Conservation (phyloP, 2,113 vertebrate species). For the Alaudala cheleensis region DNA sequence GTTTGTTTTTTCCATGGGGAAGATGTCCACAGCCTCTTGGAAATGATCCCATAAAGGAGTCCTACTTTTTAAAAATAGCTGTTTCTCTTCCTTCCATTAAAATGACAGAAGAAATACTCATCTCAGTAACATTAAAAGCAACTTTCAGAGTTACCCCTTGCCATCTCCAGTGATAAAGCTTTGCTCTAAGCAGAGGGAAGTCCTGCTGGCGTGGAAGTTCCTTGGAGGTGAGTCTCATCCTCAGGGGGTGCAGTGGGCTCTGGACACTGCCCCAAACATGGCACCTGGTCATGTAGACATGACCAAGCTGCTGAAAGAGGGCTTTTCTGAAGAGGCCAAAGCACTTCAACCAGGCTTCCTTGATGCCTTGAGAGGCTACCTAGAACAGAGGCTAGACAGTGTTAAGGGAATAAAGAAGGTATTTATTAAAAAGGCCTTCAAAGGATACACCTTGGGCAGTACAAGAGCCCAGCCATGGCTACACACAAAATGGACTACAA, state of each 20-base stretch:
- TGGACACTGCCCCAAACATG: background rate
- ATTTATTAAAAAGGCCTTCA: background rate
- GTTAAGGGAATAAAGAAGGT: background rate
- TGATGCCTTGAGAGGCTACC: background rate
- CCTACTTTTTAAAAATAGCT: constrained; percentile 7
- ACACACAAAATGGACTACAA: background rate
- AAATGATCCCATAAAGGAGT: background rate
- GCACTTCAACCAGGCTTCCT: background rate
- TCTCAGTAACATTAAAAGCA: background rate
- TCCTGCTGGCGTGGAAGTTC: background rate
- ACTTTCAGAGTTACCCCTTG: background rate
- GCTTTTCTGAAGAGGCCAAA: background rate
- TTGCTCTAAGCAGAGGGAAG: background rate
- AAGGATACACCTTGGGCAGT: background rate
- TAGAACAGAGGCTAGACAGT: background rate
- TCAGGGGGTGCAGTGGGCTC: background rate
- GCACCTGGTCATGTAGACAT: background rate
- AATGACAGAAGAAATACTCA: background rate
- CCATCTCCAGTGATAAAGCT: background rate
- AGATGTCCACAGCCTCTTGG: background rate
- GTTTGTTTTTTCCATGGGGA: background rate
- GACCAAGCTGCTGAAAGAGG: background rate
- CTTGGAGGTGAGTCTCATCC: background rate
- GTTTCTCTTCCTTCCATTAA: constrained; percentile 7
- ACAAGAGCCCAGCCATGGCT: background rate